These are phyloP conservation scores for Holacanthus passer DNA, from an alignment of 2,113 vertebrate genomes.

Conservation along the genomic window DNA sequence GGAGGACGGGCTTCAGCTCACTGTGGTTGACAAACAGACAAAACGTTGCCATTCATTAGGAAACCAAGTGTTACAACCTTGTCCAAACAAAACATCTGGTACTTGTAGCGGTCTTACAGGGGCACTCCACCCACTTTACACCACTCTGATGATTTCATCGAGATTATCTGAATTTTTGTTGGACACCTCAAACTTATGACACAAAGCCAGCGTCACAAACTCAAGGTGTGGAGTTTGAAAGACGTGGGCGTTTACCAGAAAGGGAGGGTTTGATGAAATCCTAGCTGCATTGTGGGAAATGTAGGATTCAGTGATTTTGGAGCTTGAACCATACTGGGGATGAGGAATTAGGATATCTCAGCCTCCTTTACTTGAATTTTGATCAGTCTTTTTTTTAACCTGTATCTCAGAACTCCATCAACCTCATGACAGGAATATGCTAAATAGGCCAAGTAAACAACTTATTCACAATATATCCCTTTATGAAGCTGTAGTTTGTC, in stretches of 20 bases:
- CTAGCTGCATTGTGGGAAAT: slow-evolving; percentile 18
- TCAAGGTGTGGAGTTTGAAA: slow-evolving; percentile 37
- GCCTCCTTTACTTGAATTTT: not conserved
- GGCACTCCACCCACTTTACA: slow-evolving; percentile 18
- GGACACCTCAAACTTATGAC: not conserved
- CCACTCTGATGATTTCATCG: slow-evolving; percentile 7
- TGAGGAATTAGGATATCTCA: not conserved
- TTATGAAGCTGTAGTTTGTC: not conserved
- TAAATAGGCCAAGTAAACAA: not conserved
- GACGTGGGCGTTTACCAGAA: slow-evolving; percentile 7
- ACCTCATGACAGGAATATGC: not conserved
- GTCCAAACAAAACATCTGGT: slow-evolving; percentile 3
- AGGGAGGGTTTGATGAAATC: not conserved
- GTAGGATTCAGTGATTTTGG: not conserved
- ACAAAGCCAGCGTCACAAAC: not conserved
- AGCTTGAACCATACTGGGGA: not conserved
- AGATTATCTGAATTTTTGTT: slow-evolving; percentile 11
- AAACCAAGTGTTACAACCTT: not conserved
- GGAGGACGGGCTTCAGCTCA: slow-evolving; percentile 57
- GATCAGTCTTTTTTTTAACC: not conserved
- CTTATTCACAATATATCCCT: not conserved
- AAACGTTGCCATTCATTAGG: not conserved
- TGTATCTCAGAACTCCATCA: not conserved
- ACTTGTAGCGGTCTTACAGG: not conserved
- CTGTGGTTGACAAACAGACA: slow-evolving; percentile 49